Base-by-base conservation (phyloP, 2,888 invertebrate species). In the Sarcophaga variegata region DNA sequence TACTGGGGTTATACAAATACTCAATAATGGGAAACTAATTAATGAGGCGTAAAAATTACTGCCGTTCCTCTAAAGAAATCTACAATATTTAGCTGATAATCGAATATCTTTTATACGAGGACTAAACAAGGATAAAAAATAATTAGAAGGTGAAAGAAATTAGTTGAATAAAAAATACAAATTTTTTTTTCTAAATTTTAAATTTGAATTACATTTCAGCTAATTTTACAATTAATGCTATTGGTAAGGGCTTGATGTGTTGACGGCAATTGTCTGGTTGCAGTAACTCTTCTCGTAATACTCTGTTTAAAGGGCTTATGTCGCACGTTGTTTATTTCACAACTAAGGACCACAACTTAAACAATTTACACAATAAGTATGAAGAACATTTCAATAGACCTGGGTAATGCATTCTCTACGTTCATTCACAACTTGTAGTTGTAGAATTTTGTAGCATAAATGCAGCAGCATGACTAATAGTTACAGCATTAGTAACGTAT, bases 401-500 rank as follows among this genome's bases (percentile, higher is more conserved):
- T 37, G 10, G 37, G 37, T 37, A 37, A 37, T 37, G 37, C 37
- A 37, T 37, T 37, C 37, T 37, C 37, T 37, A 10, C 10, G 37
- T 37, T 37, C 37, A 10, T 37, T 37, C 10, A 37, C 8, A 37
- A 37, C 10, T 37, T 37, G 37, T 60, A 71, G 71, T 37, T 12
- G 11, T 8, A 66, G 37, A 12, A 14, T 37, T 20, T 66, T 14
- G 4, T 27, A n/a, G 20, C 20, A 37, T 37, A 63, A 74, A 74
- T 47, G 4, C 47, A 25, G 14, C n/a, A 74, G 25, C 17, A 47
- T 6, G 22, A 25, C 22, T 79, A 78, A 74, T 75, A 80, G 74
- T 84, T 66, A n/a, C 47, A 59, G 62, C 59, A 80, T 84, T 71
- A 84, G 71, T 80, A 80, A 54, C 22, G 1, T 22, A 22, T 22